These are phyloP conservation scores for Hirundo rustica DNA, from an alignment of 2,797 vertebrate species.

Conservation along the genomic window DNA sequence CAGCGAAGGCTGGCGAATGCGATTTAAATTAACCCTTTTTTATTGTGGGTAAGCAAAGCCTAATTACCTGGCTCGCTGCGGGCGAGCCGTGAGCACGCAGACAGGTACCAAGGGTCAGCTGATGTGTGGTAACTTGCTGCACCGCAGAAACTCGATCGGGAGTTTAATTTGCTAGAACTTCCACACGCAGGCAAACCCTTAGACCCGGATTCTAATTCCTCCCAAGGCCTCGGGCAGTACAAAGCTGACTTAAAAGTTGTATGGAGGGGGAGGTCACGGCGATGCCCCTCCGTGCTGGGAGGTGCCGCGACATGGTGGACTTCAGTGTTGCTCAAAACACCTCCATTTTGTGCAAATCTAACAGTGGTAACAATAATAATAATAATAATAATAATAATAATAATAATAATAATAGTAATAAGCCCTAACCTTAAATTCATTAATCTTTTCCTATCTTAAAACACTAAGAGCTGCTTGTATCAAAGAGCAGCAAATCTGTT, in stretches of 20 bases:
- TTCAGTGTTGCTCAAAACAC: neutral
- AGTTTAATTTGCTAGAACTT: constrained; percentile 56
- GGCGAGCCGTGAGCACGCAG: constrained; percentile 11
- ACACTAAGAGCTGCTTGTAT: neutral
- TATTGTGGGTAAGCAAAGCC: constrained; percentile 64
- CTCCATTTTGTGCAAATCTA: neutral
- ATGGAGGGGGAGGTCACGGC: neutral
- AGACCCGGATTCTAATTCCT: constrained; percentile 26
- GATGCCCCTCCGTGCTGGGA: neutral
- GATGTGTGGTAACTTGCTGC: constrained; percentile 59
- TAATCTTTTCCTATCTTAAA: neutral
- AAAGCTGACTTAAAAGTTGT: neutral
- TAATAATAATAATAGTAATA: too few species aligned
- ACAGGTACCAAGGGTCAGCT: constrained; percentile 49
- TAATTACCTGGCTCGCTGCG: constrained; percentile 53
- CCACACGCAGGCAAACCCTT: constrained; percentile 17
- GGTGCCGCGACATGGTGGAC: accelerated
- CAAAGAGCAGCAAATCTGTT: neutral
- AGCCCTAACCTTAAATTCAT: accelerated
- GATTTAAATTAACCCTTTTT: constrained; percentile 70
- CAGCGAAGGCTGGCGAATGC: neutral
- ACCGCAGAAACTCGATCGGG: constrained; percentile 46
- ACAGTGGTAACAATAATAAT: neutral
- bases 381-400: too few species aligned
- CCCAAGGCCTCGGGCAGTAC: constrained; percentile 11